Conservation (phyloP, 2,888 invertebrate species). For the Oasisia sp. region DNA sequence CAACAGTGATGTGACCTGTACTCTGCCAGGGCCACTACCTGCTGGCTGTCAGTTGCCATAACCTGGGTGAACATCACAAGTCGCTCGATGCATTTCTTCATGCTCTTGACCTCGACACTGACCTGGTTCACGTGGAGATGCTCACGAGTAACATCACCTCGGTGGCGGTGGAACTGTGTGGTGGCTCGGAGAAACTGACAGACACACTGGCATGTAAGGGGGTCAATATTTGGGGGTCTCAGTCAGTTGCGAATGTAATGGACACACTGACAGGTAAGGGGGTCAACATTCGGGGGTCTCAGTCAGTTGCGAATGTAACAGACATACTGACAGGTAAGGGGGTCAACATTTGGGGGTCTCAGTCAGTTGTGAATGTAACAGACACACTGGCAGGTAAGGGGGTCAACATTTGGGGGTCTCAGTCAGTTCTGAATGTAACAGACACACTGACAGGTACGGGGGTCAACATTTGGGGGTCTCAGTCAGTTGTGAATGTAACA, state of each 20-base stretch:
- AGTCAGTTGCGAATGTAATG: neutral
- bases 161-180: constrained; percentile 49
- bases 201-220: constrained; percentile 49
- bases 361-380: no score
- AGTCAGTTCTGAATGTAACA: no score
- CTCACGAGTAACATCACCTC: constrained; percentile 54
- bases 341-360: no score
- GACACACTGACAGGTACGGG: no score
- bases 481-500: no score
- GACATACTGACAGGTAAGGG: no score
- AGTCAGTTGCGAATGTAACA: no score
- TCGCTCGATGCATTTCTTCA: constrained; percentile 53
- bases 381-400: no score
- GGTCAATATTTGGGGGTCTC: neutral
- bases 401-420: no score
- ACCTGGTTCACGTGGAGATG: constrained; percentile 47
- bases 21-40: constrained; percentile 53
- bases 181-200: constrained; percentile 46
- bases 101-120: constrained; percentile 49
- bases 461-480: no score
- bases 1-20: neutral
- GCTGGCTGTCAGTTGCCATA: constrained; percentile 49
- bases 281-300: no score
- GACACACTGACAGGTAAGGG: no score
- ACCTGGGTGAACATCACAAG: constrained; percentile 49